Conservation (phyloP, 2,797 vertebrate species). For the Phrynocephalus guinanensis region DNA sequence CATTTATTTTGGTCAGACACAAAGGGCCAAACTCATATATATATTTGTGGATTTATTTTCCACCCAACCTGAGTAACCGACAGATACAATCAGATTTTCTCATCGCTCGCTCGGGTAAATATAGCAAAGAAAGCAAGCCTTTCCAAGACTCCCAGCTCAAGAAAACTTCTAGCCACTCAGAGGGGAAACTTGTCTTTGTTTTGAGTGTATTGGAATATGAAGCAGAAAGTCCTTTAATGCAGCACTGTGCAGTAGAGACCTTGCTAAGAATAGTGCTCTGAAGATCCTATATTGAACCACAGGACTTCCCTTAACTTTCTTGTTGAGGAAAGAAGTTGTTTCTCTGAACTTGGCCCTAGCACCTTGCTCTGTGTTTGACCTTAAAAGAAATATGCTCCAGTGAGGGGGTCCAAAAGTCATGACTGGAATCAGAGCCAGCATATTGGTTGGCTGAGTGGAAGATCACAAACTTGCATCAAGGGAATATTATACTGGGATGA, state of each 20-base stretch:
- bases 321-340: background rate
- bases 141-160: slow-evolving; percentile 7
- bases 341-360: background rate
- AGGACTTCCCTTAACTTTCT: background rate
- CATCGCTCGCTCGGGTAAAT: slow-evolving; percentile 30
- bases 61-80: slow-evolving; percentile 2
- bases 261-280: background rate
- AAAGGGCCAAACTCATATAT: slow-evolving; percentile 10
- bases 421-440: too few species aligned
- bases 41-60: slow-evolving; percentile 35
- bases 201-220: slow-evolving; percentile 46
- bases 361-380: background rate
- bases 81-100: slow-evolving; percentile 30
- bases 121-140: slow-evolving; percentile 34
- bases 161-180: slow-evolving; percentile 10
- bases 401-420: too few species aligned
- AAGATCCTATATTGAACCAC: background rate
- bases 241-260: slow-evolving; percentile 11
- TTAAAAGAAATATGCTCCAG: background rate
- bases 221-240: slow-evolving; percentile 39
- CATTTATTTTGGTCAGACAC: slow-evolving; percentile 33
- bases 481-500: background rate
- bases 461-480: background rate
- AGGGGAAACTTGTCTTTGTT: slow-evolving; percentile 12
- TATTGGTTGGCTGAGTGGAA: too few species aligned